These are phyloP conservation scores for Drosophila mimica DNA, from an alignment of 2,888 invertebrate species.

Conservation along the genomic window DNA sequence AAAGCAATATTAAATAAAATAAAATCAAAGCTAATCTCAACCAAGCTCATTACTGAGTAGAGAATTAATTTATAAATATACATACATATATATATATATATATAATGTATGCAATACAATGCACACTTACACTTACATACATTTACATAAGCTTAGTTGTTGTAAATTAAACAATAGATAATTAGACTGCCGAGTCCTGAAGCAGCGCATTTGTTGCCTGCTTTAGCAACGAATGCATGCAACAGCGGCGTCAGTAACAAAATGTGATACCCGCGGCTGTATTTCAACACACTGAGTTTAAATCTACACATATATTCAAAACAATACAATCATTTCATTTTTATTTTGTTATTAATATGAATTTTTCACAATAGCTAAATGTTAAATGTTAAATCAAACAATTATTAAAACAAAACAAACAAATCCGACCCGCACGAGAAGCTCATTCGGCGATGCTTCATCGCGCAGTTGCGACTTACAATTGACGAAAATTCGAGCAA, in stretches of 20 bases:
- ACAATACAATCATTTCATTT: neutral
- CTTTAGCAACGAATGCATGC: neutral
- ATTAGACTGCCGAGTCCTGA: neutral
- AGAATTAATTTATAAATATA: too few relatives aligned
- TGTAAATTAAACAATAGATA: neutral
- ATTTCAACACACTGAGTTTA: neutral
- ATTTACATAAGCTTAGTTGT: neutral
- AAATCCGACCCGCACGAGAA: neutral
- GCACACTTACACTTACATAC: too few relatives aligned
- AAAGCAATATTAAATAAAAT: too few relatives aligned
- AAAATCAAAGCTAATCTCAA: too few relatives aligned
- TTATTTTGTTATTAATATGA: neutral
- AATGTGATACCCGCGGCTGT: neutral
- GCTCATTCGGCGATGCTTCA: neutral
- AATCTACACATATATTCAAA: neutral
- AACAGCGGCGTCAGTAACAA: neutral
- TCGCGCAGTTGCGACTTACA: conserved; percentile 1
- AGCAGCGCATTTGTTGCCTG: neutral
- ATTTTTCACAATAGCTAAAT: conserved; percentile 2
- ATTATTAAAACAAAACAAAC: neutral
- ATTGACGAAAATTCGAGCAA: neutral
- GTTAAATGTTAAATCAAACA: neutral
- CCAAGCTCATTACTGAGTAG: too few relatives aligned
- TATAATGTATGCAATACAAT: neutral
- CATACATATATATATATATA: too few relatives aligned